Evolutionary conservation across 1,140 invertebrate species (phyloP).

Genomic region (Drosophila ironensis): DNA sequence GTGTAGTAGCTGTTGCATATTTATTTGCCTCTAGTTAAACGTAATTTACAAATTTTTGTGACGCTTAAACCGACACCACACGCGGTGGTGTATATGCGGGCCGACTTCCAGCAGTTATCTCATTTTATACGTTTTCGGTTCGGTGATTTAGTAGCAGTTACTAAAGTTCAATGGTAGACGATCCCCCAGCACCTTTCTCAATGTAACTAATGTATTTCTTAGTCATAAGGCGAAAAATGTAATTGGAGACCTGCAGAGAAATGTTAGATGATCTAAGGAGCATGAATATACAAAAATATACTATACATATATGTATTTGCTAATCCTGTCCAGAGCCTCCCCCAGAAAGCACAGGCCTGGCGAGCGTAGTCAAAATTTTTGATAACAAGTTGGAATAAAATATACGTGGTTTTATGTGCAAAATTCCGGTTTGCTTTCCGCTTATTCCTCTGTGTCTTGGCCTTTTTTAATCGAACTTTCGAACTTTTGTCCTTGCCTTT

Average conservation of each 20-base stretch:
- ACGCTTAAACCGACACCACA: constrained; percentile 28
- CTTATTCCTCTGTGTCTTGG: not conserved
- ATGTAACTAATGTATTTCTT: constrained; percentile 45
- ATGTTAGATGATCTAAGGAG: constrained; percentile 8
- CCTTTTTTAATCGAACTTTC: not conserved
- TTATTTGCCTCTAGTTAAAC: constrained; percentile 60
- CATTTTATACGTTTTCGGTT: constrained; percentile 16
- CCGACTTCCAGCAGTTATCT: constrained; percentile 26
- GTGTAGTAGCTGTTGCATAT: constrained; percentile 43
- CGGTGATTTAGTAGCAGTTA: too few relatives aligned
- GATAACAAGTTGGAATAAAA: constrained; percentile 5
- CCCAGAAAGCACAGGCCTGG: not conserved
- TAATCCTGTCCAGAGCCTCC: not conserved
- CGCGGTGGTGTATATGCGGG: constrained; percentile 5
- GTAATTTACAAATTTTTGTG: constrained; percentile 44
- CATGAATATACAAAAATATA: not conserved
- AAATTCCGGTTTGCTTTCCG: not conserved
- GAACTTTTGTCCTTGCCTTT: not conserved
- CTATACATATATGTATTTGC: not conserved
- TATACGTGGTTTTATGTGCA: constrained; percentile 18
- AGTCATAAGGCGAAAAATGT: constrained; percentile 32
- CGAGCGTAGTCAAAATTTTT: constrained; percentile 1
- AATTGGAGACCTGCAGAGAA: constrained; percentile 43
- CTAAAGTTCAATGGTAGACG: not conserved
- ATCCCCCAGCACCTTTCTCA: constrained; percentile 25